Evolutionary conservation across 2,888 invertebrate species (phyloP).

Genomic region (Stenodera caucasica): DNA sequence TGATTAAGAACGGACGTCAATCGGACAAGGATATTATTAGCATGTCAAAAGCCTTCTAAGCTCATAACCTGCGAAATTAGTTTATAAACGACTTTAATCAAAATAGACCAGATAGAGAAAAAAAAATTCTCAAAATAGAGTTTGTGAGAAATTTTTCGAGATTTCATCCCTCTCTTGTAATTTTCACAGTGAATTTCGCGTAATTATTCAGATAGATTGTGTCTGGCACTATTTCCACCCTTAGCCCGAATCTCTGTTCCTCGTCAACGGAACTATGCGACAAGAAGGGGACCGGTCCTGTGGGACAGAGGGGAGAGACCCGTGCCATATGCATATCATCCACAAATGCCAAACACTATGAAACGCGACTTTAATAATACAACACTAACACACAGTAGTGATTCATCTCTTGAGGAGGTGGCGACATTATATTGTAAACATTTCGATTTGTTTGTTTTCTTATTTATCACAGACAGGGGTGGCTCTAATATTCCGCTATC

Average conservation of each 20-base stretch:
- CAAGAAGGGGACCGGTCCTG: slow-evolving; percentile 16
- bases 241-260: slow-evolving; percentile 20
- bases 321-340: slow-evolving; percentile 45
- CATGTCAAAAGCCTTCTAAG: slow-evolving; percentile 41
- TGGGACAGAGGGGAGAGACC: slow-evolving; percentile 14
- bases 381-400: slow-evolving; percentile 40
- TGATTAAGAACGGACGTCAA: slow-evolving; percentile 45
- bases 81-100: neutral
- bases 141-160: too few species aligned
- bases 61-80: slow-evolving; percentile 30
- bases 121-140: neutral
- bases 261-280: slow-evolving; percentile 14
- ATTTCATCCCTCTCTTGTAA: too few species aligned
- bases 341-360: slow-evolving; percentile 40
- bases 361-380: slow-evolving; percentile 48
- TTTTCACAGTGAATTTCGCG: neutral
- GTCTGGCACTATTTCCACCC: neutral
- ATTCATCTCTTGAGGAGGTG: slow-evolving; percentile 40
- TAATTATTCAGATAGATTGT: slow-evolving; percentile 1
- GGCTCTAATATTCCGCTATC: neutral
- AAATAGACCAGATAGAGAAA: neutral
- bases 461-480: neutral
- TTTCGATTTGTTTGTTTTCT: slow-evolving; percentile 9
- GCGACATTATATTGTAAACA: slow-evolving; percentile 6
- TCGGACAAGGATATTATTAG: slow-evolving; percentile 41